A percentile compares a stretch with the other conserved stretches of the same genome.
These are phyloP conservation scores for Nannospalax galili DNA, from an alignment of 2,113 vertebrate species.

Conservation along the genomic window DNA sequence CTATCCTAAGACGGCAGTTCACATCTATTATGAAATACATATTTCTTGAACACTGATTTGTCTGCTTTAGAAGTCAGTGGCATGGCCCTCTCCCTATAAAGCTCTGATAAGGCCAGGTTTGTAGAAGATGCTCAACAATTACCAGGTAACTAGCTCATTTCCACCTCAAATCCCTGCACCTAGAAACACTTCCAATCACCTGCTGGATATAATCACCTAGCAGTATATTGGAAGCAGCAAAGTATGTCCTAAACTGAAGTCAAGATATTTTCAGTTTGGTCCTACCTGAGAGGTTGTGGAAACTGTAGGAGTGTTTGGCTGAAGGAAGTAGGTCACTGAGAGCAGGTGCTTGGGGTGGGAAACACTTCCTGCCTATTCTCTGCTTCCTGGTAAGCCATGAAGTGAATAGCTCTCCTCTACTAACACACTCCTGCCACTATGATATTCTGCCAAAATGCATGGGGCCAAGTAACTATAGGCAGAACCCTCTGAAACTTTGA, in stretches of 20 bases:
- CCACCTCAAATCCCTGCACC: not conserved
- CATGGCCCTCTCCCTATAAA: not conserved
- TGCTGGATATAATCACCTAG: not conserved
- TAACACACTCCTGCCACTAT: not conserved
- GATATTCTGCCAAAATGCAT: not conserved
- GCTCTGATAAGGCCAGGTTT: not conserved
- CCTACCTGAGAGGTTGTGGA: not conserved
- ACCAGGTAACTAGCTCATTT: not conserved
- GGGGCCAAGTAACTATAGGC: not conserved
- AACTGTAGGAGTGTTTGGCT: not conserved
- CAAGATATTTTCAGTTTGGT: not conserved
- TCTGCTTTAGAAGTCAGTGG: not conserved
- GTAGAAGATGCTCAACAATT: not conserved
- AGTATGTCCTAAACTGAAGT: too few relatives aligned
- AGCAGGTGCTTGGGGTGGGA: not conserved
- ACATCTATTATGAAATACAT: not conserved
- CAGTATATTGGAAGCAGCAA: not conserved
- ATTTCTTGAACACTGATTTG: slow-evolving; percentile 16
- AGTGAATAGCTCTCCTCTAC: not conserved
- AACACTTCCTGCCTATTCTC: not conserved
- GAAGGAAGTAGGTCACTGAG: not conserved
- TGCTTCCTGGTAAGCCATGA: not conserved
- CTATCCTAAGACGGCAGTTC: not conserved
- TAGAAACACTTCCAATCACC: not conserved
- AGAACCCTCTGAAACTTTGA: not conserved